Evolutionary conservation across 2,113 vertebrate genomes (phyloP).

Genomic region (Rana temporaria): DNA sequence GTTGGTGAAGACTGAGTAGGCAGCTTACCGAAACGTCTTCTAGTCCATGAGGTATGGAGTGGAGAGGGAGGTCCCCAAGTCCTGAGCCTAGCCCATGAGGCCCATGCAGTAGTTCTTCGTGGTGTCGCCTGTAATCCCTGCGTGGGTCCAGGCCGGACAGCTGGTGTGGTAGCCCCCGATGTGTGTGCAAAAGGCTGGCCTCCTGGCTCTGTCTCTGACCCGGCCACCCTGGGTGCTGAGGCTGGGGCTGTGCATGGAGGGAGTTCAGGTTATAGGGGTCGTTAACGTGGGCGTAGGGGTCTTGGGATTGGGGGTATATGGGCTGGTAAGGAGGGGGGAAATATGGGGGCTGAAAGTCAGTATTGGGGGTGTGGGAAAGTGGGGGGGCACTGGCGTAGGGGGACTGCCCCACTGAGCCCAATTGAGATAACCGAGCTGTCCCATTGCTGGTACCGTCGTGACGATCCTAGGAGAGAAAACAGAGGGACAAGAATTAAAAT

Average conservation of each 20-base stretch:
- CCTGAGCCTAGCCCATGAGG: constrained; percentile 92
- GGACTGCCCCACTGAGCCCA: constrained; percentile 95
- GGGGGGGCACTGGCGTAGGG: constrained; percentile 94
- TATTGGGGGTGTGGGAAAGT: constrained; percentile 94
- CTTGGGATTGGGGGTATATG: constrained; percentile 97
- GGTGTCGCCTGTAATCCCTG: constrained; percentile 93
- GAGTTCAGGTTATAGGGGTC: constrained; percentile 97
- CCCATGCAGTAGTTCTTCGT: constrained; percentile 92
- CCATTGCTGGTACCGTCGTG: constrained; percentile 96
- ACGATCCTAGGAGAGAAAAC: constrained; percentile 80
- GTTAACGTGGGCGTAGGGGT: constrained; percentile 98
- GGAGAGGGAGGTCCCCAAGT: constrained; percentile 91
- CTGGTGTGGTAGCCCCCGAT: constrained; percentile 92
- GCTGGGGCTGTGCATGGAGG: constrained; percentile 92
- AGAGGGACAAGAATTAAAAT: constrained; percentile 6
- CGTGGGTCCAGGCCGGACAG: constrained; percentile 85
- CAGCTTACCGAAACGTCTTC: constrained; percentile 95
- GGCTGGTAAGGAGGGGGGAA: constrained; percentile 96
- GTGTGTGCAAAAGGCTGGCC: constrained; percentile 91
- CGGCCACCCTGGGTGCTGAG: constrained; percentile 96
- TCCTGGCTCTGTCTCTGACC: constrained; percentile 96
- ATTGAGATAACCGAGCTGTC: constrained; percentile 92
- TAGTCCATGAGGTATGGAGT: constrained; percentile 97
- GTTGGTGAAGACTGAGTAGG: neutral
- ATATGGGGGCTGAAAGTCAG: constrained; percentile 94